Conservation (phyloP, 1,140 invertebrate genomes). For the fruit fly (Drosophila melanogaster) region DNA sequence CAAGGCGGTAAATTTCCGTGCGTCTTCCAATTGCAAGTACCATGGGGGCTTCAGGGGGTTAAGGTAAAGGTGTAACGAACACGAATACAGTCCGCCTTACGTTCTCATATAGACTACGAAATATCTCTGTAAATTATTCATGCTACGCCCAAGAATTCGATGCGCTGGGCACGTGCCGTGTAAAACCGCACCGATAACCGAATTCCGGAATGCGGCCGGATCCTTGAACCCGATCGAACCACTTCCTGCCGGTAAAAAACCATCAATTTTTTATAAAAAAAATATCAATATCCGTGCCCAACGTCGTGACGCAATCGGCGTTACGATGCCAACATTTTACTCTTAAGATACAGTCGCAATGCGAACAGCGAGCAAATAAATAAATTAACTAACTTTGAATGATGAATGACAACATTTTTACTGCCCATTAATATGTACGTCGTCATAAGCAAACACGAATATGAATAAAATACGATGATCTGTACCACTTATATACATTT, state of each 20-base stretch:
- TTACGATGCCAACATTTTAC: constrained; percentile 3
- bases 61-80: constrained; percentile 54
- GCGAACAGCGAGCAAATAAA: constrained; percentile 3
- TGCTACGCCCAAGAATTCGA: constrained; percentile 54
- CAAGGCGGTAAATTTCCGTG: constrained; percentile 64
- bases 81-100: constrained; percentile 38
- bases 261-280: too few relatives aligned
- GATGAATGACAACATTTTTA: constrained; percentile 21
- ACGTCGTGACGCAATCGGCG: constrained; percentile 28
- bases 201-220: constrained; percentile 21
- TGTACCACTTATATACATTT: background rate
- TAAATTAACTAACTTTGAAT: constrained; percentile 29
- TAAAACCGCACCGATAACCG: background rate
- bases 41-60: background rate
- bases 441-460: too few relatives aligned
- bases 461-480: too few relatives aligned
- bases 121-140: constrained; percentile 13
- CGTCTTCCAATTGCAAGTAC: constrained; percentile 4
- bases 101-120: background rate
- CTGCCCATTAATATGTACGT: constrained; percentile 5
- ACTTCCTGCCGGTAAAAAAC: constrained; percentile 26
- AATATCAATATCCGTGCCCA: background rate
- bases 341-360: constrained; percentile 1
- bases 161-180: constrained; percentile 27
- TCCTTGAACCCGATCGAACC: constrained; percentile 39